phyloP scores from a whole-genome alignment of 2,113 vertebrate genomes.

The Zootoca vivipara region DNA sequence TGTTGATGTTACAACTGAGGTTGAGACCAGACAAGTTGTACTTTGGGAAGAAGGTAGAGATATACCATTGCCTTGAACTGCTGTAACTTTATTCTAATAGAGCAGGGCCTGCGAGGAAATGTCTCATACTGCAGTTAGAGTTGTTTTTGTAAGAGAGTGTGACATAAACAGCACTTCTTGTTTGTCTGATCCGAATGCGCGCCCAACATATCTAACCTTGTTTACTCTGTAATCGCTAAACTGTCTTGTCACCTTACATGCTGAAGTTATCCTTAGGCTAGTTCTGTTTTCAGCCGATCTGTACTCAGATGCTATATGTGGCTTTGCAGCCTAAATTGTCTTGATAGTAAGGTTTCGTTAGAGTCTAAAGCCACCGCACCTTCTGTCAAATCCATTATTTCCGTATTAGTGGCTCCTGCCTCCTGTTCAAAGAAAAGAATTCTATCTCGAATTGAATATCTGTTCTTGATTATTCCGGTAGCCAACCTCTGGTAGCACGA shows the following conservation, averaged over 20 bases:
- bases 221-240: constrained; percentile 6
- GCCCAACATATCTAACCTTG: background rate
- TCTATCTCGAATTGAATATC: constrained; percentile 3
- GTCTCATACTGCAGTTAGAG: background rate
- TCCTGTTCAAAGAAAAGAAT: background rate
- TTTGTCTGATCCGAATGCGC: background rate
- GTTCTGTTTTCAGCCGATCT: background rate
- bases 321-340: background rate
- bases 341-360: constrained; percentile 3
- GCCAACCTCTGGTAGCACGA: background rate
- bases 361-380: background rate
- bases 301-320: constrained; percentile 2
- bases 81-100: background rate
- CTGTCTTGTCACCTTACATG: background rate
- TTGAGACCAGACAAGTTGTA: background rate
- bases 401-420: background rate
- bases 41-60: background rate
- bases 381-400: background rate
- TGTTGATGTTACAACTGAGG: background rate
- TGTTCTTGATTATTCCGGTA: background rate
- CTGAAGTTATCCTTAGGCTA: background rate
- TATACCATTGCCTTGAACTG: background rate
- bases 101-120: background rate
- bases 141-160: background rate
- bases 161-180: background rate